phyloP scores from a whole-genome alignment of 2,797 vertebrate species.

The Lophius americanus region DNA sequence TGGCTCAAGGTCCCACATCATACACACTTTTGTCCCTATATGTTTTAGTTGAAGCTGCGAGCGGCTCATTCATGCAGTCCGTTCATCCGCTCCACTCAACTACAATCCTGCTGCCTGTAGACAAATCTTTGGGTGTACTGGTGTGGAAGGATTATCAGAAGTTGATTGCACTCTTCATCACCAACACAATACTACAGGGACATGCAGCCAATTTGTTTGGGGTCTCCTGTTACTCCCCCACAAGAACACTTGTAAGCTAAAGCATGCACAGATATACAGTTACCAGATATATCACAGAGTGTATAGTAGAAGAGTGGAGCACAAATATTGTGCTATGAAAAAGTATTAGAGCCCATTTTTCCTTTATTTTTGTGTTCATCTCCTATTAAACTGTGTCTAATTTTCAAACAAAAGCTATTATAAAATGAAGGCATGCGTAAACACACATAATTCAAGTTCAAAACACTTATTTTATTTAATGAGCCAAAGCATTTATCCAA shows the following conservation, averaged over 20 bases:
- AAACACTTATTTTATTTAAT: too few species aligned
- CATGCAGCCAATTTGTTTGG: constrained; percentile 2
- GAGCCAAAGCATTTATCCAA: too few species aligned
- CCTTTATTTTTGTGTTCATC: too few species aligned
- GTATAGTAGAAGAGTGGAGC: background rate
- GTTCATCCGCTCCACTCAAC: background rate
- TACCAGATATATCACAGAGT: background rate
- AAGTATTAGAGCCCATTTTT: too few species aligned
- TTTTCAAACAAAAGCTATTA: too few species aligned
- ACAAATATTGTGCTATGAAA: too few species aligned
- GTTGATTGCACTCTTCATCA: constrained; percentile 16
- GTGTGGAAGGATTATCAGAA: constrained; percentile 19
- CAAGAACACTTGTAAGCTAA: constrained; percentile 5
- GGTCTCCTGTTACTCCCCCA: constrained; percentile 10
- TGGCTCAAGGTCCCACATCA: too few species aligned
- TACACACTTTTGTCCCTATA: too few species aligned
- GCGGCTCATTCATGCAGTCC: background rate
- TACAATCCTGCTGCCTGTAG: background rate
- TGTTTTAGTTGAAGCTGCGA: background rate
- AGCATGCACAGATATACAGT: constrained; percentile 6
- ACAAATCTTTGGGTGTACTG: background rate
- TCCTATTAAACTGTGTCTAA: too few species aligned
- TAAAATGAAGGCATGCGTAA: too few species aligned
- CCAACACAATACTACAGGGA: background rate
- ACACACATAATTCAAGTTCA: too few species aligned